phyloP scores from a whole-genome alignment of 2,797 vertebrate species.

The Sylvilagus floridanus region DNA sequence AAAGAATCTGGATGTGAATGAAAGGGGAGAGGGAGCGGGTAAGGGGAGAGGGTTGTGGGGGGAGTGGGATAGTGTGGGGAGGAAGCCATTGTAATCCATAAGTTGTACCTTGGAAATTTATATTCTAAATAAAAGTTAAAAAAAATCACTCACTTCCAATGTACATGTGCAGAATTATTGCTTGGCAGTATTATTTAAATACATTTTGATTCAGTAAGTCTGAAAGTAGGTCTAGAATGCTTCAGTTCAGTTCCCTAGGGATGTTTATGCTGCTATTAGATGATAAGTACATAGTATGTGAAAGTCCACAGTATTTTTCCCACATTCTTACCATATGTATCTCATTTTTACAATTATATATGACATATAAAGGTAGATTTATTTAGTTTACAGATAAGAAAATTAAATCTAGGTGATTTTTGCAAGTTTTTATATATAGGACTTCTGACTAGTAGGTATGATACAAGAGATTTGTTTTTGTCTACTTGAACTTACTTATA shows the following conservation, averaged over 20 bases:
- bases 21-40: too few species aligned
- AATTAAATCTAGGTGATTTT: background rate
- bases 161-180: background rate
- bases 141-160: background rate
- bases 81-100: too few species aligned
- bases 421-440: background rate
- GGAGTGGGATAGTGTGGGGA: too few species aligned
- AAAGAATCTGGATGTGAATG: too few species aligned
- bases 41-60: too few species aligned
- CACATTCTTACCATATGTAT: background rate
- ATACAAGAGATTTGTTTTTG: background rate
- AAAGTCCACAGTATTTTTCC: background rate
- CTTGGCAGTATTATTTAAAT: background rate
- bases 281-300: background rate
- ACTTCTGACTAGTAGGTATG: constrained; percentile 1
- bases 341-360: background rate
- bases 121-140: too few species aligned
- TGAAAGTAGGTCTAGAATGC: background rate
- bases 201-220: background rate
- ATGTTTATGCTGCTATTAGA: background rate
- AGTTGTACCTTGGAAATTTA: too few species aligned
- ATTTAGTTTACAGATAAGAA: background rate
- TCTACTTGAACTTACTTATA: background rate
- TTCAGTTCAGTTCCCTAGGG: background rate
- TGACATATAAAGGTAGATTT: background rate